phyloP scores from a whole-genome alignment of 2,113 vertebrate genomes.

The Otis tarda region DNA sequence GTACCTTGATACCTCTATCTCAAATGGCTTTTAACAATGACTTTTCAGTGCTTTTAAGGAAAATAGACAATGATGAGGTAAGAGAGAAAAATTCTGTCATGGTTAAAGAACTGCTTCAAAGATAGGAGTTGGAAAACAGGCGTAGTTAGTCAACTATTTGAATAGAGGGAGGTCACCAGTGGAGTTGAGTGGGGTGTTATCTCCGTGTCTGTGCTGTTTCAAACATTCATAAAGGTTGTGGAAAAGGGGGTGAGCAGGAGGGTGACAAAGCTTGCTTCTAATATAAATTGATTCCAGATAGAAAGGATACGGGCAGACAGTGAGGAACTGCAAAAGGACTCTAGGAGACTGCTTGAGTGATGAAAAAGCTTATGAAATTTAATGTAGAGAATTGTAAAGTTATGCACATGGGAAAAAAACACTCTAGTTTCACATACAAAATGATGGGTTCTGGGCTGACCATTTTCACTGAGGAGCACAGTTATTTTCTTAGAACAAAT shows the following conservation, averaged over 20 bases:
- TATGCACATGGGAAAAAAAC: neutral
- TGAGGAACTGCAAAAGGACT: neutral
- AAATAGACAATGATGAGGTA: neutral
- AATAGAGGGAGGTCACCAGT: neutral
- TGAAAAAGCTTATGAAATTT: neutral
- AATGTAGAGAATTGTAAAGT: neutral
- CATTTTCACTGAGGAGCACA: neutral
- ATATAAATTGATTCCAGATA: neutral
- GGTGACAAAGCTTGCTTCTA: neutral
- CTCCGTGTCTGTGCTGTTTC: neutral
- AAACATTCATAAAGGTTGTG: neutral
- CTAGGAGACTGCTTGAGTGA: neutral
- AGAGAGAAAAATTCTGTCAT: neutral
- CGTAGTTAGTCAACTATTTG: too few species aligned
- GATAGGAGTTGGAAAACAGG: neutral
- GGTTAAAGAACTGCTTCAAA: neutral
- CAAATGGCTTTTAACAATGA: neutral
- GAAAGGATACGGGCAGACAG: neutral
- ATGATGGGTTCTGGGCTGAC: neutral
- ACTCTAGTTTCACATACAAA: neutral
- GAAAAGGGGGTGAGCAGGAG: neutral
- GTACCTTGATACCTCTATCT: neutral
- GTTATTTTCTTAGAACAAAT: neutral
- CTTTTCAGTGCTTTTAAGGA: neutral
- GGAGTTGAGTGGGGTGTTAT: neutral